Evolutionary conservation across 2,797 vertebrate genomes (phyloP).

Genomic region (Pipistrellus nathusii): DNA sequence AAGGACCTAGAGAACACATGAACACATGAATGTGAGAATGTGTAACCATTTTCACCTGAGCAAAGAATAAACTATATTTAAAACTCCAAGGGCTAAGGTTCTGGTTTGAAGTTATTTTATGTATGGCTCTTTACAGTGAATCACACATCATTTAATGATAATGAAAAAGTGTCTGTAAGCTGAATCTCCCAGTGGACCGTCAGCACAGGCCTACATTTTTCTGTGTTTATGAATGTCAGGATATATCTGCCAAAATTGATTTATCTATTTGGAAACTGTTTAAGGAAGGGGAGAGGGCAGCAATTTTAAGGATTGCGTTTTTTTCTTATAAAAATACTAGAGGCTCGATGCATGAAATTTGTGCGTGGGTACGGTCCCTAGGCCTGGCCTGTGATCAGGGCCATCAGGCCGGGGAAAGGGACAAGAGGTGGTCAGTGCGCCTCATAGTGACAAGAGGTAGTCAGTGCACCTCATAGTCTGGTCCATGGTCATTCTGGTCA

Average conservation of each 20-base stretch:
- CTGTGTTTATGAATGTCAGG: neutral
- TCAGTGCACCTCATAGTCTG: too few species aligned
- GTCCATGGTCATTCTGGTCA: too few species aligned
- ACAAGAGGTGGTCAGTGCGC: too few species aligned
- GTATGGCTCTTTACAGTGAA: neutral
- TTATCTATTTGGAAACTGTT: neutral
- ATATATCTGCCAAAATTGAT: neutral
- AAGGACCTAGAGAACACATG: neutral
- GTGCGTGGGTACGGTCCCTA: too few species aligned
- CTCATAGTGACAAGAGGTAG: too few species aligned
- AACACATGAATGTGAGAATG: neutral
- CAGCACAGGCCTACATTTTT: neutral
- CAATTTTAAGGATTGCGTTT: conserved; percentile 21
- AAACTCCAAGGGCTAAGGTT: neutral
- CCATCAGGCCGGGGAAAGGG: too few species aligned
- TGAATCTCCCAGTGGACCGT: neutral
- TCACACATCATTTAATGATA: neutral
- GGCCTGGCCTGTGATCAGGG: too few species aligned
- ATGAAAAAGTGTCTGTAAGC: neutral
- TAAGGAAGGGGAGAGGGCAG: neutral
- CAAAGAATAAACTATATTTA: neutral
- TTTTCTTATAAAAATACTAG: conserved; percentile 33
- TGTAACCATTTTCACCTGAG: neutral
- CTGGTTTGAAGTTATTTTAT: conserved; percentile 2
- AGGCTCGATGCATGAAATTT: too few species aligned